phyloP scores from a whole-genome alignment of 2,113 vertebrate genomes.

The Silurus asotus region DNA sequence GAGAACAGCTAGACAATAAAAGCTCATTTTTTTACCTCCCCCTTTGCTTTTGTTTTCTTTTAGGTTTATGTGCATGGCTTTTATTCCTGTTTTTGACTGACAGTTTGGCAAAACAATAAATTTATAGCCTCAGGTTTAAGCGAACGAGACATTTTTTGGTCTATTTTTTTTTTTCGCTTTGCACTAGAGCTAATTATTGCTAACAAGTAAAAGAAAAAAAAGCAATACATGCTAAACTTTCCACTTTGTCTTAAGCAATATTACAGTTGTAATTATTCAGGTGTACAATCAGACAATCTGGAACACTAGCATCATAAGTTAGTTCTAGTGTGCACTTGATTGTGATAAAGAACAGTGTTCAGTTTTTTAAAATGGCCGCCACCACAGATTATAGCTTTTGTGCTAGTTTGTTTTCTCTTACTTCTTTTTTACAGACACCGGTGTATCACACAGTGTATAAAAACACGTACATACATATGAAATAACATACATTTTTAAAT shows the following conservation, averaged over 20 bases:
- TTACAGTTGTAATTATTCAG: too few relatives aligned
- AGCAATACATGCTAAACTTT: background rate
- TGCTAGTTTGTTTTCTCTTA: background rate
- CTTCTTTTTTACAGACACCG: background rate
- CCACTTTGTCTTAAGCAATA: too few relatives aligned
- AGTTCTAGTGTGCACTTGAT: too few relatives aligned
- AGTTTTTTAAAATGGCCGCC: background rate
- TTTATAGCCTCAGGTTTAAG: background rate
- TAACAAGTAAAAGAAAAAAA: background rate
- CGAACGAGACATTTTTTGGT: background rate
- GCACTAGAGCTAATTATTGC: background rate
- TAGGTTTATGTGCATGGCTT: background rate
- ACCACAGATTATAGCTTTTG: too few relatives aligned
- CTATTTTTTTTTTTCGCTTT: background rate
- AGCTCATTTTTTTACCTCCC: background rate
- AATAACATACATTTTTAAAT: background rate
- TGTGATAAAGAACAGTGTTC: background rate
- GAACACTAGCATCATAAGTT: background rate
- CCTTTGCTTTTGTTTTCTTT: background rate
- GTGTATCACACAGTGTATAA: background rate
- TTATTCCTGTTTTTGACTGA: background rate
- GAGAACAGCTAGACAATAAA: conserved; percentile 23
- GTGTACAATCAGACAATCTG: background rate
- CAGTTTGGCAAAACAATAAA: background rate
- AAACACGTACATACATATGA: background rate